Conservation (phyloP, 1,140 invertebrate genomes). For the Philopotamus ludificatus region DNA sequence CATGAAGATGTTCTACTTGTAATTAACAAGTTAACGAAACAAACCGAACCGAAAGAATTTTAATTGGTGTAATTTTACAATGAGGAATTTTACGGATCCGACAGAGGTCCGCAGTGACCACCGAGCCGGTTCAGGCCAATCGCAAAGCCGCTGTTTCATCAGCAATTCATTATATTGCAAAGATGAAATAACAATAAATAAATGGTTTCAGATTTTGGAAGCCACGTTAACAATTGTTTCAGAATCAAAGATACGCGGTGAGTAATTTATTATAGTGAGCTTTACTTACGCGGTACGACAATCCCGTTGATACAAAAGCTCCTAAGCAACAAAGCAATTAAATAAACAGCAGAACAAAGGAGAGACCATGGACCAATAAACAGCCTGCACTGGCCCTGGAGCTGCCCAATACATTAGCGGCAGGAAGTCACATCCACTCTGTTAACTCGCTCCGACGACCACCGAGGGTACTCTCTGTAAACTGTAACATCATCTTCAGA, state of each 20-base stretch:
- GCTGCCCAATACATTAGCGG: slow-evolving; percentile 20
- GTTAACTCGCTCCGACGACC: neutral
- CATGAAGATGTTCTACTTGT: neutral
- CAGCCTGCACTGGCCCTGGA: neutral
- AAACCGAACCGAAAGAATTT: neutral
- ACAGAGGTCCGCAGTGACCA: no score
- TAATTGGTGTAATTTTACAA: neutral
- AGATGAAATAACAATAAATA: no score
- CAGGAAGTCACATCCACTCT: slow-evolving; percentile 11
- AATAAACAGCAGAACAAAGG: slow-evolving; percentile 17
- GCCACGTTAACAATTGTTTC: no score
- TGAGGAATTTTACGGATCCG: no score
- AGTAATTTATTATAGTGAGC: no score
- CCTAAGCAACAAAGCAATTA: slow-evolving; percentile 22
- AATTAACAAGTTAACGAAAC: neutral
- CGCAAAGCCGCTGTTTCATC: no score
- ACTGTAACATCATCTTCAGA: neutral
- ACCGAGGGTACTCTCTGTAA: slow-evolving; percentile 3
- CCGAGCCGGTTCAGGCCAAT: no score
- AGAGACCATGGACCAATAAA: slow-evolving; percentile 6
- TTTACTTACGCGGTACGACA: slow-evolving; percentile 1
- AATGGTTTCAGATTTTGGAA: no score
- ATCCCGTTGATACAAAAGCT: neutral
- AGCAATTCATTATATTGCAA: no score
- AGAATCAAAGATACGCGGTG: no score